A percentile compares a stretch with the other conserved stretches of the same genome.
Evolutionary conservation across 1,140 invertebrate genomes (phyloP).

Genomic region (Cephus cinctus): DNA sequence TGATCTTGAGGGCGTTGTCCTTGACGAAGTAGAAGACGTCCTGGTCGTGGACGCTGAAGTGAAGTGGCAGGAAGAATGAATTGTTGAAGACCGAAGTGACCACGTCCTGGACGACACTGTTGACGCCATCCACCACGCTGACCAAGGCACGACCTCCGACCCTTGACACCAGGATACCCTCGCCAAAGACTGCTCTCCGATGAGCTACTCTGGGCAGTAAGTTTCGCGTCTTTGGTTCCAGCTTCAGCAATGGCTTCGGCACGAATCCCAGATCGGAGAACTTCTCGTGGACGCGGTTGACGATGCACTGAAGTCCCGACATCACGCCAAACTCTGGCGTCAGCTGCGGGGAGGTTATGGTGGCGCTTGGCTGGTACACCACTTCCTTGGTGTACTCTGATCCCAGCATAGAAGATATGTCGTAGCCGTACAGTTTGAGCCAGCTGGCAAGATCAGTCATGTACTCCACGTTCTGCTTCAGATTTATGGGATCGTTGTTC

Average conservation of each 20-base stretch:
- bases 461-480: constrained; percentile 70
- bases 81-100: constrained; percentile 93
- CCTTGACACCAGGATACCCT: constrained; percentile 84
- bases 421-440: constrained; percentile 86
- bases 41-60: constrained; percentile 88
- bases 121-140: constrained; percentile 81
- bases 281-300: constrained; percentile 76
- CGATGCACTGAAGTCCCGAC: constrained; percentile 83
- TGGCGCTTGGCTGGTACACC: constrained; percentile 75
- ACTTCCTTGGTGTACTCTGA: constrained; percentile 73
- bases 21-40: constrained; percentile 96
- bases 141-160: constrained; percentile 77
- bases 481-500: constrained; percentile 91
- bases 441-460: constrained; percentile 84
- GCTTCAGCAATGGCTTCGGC: constrained; percentile 75
- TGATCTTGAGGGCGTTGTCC: constrained; percentile 80
- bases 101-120: constrained; percentile 86
- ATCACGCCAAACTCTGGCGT: constrained; percentile 85
- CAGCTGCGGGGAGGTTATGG: constrained; percentile 72
- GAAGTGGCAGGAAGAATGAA: constrained; percentile 86
- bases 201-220: constrained; percentile 78
- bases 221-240: constrained; percentile 79
- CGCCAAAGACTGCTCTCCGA: constrained; percentile 81
- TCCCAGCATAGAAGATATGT: constrained; percentile 82
- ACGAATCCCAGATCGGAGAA: constrained; percentile 81